Evolutionary conservation across 2,888 invertebrate species (phyloP).

Genomic region (Eupsilia transversa): DNA sequence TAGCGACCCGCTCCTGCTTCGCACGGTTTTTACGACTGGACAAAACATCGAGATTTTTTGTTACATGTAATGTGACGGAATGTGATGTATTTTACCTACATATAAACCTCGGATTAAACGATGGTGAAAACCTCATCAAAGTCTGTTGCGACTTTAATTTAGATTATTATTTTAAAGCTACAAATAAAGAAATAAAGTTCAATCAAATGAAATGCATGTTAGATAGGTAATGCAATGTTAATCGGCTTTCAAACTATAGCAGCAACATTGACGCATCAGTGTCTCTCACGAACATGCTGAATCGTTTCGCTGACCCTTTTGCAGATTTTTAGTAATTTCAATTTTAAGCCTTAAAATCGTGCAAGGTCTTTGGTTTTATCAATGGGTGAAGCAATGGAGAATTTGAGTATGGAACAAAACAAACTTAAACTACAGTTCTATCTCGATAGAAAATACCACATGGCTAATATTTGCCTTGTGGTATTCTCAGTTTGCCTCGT

Average conservation of each 20-base stretch:
- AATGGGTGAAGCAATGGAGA: neutral
- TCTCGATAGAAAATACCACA: constrained; percentile 16
- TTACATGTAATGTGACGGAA: too few species aligned
- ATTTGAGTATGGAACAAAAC: neutral
- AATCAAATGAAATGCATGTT: neutral
- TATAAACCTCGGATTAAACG: too few species aligned
- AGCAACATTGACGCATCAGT: constrained; percentile 15
- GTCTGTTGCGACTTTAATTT: too few species aligned
- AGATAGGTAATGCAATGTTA: neutral
- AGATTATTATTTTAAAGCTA: too few species aligned
- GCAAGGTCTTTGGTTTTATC: constrained; percentile 18
- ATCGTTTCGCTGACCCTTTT: constrained; percentile 22
- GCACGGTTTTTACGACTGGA: too few species aligned
- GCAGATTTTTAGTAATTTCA: constrained; percentile 9
- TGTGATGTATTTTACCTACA: too few species aligned
- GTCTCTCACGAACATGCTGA: constrained; percentile 20
- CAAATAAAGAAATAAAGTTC: neutral
- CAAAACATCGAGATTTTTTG: too few species aligned
- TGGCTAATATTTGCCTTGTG: constrained; percentile 28
- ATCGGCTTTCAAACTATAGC: constrained; percentile 7
- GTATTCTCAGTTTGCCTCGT: constrained; percentile 24
- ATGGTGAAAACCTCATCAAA: too few species aligned
- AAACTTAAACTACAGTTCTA: neutral
- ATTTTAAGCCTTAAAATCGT: constrained; percentile 24
- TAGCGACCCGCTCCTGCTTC: too few species aligned